Percentiles rank a stretch among this genome's conserved stretches.
phyloP scores from a whole-genome alignment of 2,797 vertebrate genomes.

The Paratrypauchen microcephalus region DNA sequence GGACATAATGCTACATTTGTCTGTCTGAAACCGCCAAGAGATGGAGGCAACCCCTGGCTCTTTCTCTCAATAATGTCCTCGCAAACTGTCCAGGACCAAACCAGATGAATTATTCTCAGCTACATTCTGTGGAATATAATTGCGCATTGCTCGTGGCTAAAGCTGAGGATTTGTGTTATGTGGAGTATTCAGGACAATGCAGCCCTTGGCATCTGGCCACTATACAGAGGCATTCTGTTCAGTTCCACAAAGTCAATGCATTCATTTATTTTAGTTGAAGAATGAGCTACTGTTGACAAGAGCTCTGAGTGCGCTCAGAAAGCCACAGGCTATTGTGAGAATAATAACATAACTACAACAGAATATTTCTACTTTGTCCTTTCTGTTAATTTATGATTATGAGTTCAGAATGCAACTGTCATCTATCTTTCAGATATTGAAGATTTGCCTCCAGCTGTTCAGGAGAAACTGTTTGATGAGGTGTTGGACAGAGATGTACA shows the following conservation, averaged over 20 bases:
- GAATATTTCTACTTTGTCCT: conserved; percentile 16
- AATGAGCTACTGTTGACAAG: conserved; percentile 58
- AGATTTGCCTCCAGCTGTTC: conserved; percentile 93
- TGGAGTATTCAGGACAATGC: conserved; percentile 44
- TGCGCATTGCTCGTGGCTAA: conserved; percentile 31
- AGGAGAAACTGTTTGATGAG: conserved; percentile 97
- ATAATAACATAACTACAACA: conserved; percentile 38
- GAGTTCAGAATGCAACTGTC: neutral
- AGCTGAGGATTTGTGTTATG: conserved; percentile 44
- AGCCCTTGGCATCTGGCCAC: conserved; percentile 58
- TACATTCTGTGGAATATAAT: conserved; percentile 27
- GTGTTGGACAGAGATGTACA: conserved; percentile 97
- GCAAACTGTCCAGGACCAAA: conserved; percentile 33
- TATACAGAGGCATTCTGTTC: conserved; percentile 61
- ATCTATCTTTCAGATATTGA: conserved; percentile 88
- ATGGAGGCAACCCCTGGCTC: conserved; percentile 46
- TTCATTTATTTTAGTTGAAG: conserved; percentile 65
- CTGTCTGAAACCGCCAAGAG: conserved; percentile 62
- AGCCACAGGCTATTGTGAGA: conserved; percentile 39
- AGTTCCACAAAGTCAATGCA: conserved; percentile 59
- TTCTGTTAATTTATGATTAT: conserved; percentile 14
- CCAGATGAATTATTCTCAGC: conserved; percentile 33
- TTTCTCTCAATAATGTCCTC: conserved; percentile 44
- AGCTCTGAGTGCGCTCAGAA: conserved; percentile 37
- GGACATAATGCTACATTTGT: conserved; percentile 74